These are phyloP conservation scores for Rhynchonycteris naso DNA, from an alignment of 2,797 vertebrate genomes.

Conservation along the genomic window DNA sequence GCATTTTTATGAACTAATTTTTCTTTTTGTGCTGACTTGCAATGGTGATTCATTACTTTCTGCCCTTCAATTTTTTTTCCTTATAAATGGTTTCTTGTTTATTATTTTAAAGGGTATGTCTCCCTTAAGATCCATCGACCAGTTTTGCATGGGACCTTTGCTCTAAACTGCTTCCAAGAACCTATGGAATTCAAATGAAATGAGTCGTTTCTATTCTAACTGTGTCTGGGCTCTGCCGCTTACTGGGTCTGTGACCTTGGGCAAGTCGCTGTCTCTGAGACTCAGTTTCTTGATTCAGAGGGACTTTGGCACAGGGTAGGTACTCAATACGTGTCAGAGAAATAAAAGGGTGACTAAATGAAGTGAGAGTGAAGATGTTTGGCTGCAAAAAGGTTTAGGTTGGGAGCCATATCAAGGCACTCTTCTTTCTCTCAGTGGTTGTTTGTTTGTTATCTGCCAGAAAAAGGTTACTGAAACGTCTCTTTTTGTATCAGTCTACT, in stretches of 20 bases:
- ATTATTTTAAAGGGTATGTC: constrained; percentile 69
- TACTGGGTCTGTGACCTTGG: neutral
- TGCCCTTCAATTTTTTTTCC: constrained; percentile 78
- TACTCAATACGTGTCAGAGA: neutral
- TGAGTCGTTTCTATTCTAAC: constrained; percentile 24
- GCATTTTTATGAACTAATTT: constrained; percentile 83
- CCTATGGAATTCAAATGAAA: constrained; percentile 31
- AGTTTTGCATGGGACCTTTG: neutral
- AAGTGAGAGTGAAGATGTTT: neutral
- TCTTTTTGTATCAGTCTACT: neutral
- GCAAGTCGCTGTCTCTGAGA: neutral
- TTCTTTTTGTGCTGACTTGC: constrained; percentile 79
- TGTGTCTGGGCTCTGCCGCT: neutral
- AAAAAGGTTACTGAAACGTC: neutral
- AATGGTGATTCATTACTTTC: constrained; percentile 81
- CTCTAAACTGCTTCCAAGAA: constrained; percentile 53
- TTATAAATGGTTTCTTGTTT: constrained; percentile 76
- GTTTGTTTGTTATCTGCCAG: neutral
- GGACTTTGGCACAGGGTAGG: neutral
- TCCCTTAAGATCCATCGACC: constrained; percentile 63
- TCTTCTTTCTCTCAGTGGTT: neutral
- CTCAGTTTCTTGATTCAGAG: neutral
- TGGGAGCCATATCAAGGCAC: neutral
- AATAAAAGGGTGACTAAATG: neutral
- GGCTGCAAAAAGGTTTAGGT: neutral